These are phyloP conservation scores for Darevskia mixta DNA, from an alignment of 2,797 vertebrate genomes.

Conservation along the genomic window DNA sequence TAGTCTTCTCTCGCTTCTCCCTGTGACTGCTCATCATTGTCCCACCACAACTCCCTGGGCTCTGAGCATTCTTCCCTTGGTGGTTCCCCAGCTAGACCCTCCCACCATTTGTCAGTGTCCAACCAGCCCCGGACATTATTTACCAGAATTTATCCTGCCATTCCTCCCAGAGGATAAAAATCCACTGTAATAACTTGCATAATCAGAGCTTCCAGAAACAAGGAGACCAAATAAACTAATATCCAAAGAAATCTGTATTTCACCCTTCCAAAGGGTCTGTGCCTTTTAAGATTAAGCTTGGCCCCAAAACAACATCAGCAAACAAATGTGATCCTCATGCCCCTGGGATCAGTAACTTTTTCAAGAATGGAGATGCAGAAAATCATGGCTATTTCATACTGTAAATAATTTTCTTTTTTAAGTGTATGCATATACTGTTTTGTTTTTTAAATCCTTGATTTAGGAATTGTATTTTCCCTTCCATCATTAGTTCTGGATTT, in stretches of 20 bases:
- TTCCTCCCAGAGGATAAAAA: no score
- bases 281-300: not conserved
- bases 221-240: not conserved
- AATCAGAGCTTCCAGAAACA: not conserved
- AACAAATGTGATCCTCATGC: not conserved
- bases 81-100: no score
- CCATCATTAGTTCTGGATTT: not conserved
- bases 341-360: rapidly evolving
- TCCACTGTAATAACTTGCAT: no score
- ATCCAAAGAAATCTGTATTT: not conserved
- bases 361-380: not conserved
- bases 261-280: not conserved
- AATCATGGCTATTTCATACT: not conserved
- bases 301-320: not conserved
- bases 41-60: no score
- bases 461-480: not conserved
- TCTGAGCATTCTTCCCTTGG: no score
- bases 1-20: no score
- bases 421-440: not conserved
- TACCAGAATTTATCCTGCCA: no score
- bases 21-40: no score
- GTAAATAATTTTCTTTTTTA: rapidly evolving
- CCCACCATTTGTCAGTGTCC: no score
- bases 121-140: no score
- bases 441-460: rapidly evolving